A percentile compares a stretch with the other conserved stretches of the same genome.
Conservation (phyloP, 2,888 invertebrate genomes). For the Chrysolina haemoptera region DNA sequence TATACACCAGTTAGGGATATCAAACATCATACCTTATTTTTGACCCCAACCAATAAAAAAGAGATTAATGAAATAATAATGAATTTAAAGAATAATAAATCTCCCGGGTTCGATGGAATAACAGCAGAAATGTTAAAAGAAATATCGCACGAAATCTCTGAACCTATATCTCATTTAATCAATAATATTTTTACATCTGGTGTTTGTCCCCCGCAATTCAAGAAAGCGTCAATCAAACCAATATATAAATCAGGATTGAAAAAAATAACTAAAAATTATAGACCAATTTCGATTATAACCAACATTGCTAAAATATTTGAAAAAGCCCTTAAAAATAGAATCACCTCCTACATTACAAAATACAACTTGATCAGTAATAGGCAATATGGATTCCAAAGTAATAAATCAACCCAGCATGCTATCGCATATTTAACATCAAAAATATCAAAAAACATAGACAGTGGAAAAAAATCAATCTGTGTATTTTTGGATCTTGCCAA, state of each 20-base stretch:
- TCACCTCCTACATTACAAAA: background rate
- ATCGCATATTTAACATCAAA: background rate
- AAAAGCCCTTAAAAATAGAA: background rate
- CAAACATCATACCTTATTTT: background rate
- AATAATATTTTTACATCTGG: background rate
- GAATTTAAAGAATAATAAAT: background rate
- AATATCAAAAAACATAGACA: too few species aligned
- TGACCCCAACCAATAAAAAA: background rate
- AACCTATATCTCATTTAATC: background rate
- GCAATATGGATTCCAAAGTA: background rate
- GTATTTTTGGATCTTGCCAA: too few species aligned
- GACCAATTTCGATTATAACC: background rate
- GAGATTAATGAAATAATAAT: background rate
- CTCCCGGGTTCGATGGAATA: background rate
- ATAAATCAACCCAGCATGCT: slow-evolving; percentile 6
- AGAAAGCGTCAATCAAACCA: background rate
- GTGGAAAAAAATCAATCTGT: too few species aligned
- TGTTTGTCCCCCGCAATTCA: background rate
- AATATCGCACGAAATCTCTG: background rate
- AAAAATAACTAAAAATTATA: background rate
- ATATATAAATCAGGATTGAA: background rate
- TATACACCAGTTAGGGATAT: too few species aligned
- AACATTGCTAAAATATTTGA: background rate
- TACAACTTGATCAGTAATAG: background rate
- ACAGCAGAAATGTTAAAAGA: background rate